Evolutionary conservation across 53 echinoderm and acorn worm species (phyloP), one percentile per base, ranked within the genome.

Genomic region (Patiria pectinifera): DNA sequence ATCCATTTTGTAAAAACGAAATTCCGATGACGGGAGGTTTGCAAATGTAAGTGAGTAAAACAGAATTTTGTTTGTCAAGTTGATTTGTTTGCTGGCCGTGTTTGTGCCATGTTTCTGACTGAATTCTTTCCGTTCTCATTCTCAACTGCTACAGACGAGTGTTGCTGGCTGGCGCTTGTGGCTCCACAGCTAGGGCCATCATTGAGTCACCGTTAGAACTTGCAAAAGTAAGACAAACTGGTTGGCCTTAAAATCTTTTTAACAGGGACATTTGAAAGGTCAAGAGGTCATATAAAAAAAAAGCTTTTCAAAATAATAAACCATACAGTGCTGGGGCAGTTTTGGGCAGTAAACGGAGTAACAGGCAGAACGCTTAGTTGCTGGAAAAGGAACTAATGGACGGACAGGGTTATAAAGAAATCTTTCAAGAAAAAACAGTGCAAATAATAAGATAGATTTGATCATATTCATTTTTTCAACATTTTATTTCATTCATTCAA

Each of bases 191-290:
- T n/a, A 95, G 98, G 60, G 98, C 98, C 47, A 92, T 98, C 46
- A 96, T 98, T 19, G 98, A 98, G 80, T 96, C 95, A 62, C 98
- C 98, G 48, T 78, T 98, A 60, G 98, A 98, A 94, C 93, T 98
- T 46, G 98, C 98, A 62, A 98, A 98, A 89, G 98, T 98, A 86
- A 91, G 80, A 58, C 11, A 48, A 16, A 44, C 24, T 59, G 23
- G 14, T 74, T 12, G 45, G 21, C 23, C 19, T 86, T 48, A 48
- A 53, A 53, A 6, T n/a, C n/a, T n/a, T n/a, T n/a, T 66, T 26
- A 53, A 83, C 23, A 59, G 15, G 6, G 23, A 59, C 60, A 83
- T 13, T 11, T 19, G 7, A 23, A 22, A 61, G 22, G n/a, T n/a
- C 35, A 35, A 35, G 35, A 35, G 35, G 35, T 35, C 35, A 35